Percentiles rank a stretch among this genome's conserved stretches.
Conservation (phyloP, 2,888 invertebrate species). For the Drosophila ezoana region DNA sequence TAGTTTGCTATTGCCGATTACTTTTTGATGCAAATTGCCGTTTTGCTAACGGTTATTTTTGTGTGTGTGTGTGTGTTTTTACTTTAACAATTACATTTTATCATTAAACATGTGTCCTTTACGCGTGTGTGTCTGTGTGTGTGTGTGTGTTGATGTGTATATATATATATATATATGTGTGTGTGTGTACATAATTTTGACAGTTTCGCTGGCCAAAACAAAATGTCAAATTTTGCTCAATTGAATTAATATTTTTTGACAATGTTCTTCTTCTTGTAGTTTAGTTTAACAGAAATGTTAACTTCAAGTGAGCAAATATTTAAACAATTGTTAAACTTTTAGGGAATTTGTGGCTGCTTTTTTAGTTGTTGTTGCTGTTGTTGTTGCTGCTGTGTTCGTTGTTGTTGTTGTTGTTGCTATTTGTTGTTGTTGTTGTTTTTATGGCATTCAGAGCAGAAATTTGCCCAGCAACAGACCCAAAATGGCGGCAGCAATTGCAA, state of each 20-base stretch:
- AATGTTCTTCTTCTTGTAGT: neutral
- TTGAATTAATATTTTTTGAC: constrained; percentile 23
- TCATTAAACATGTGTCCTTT: constrained; percentile 41
- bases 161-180: neutral
- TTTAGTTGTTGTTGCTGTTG: constrained; percentile 12
- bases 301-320: constrained; percentile 25
- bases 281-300: constrained; percentile 9
- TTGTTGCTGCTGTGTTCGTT: constrained; percentile 29
- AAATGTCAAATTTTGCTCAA: constrained; percentile 41
- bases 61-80: constrained; percentile 22
- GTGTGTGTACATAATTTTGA: constrained; percentile 40
- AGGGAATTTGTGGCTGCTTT: constrained; percentile 11
- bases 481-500: constrained; percentile 89
- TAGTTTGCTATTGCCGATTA: constrained; percentile 20
- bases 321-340: constrained; percentile 24
- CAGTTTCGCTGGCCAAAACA: constrained; percentile 34
- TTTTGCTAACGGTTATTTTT: constrained; percentile 28
- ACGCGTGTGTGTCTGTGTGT: constrained; percentile 16
- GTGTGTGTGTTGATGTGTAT: constrained; percentile 21
- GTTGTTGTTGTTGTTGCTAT: constrained; percentile 6
- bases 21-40: constrained; percentile 34
- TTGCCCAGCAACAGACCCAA: constrained; percentile 92
- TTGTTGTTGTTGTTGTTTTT: constrained; percentile 45
- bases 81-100: constrained; percentile 60
- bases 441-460: constrained; percentile 90